Evolutionary conservation across 2,797 vertebrate genomes (phyloP).

Genomic region (Sebastiscus albofasciatus): DNA sequence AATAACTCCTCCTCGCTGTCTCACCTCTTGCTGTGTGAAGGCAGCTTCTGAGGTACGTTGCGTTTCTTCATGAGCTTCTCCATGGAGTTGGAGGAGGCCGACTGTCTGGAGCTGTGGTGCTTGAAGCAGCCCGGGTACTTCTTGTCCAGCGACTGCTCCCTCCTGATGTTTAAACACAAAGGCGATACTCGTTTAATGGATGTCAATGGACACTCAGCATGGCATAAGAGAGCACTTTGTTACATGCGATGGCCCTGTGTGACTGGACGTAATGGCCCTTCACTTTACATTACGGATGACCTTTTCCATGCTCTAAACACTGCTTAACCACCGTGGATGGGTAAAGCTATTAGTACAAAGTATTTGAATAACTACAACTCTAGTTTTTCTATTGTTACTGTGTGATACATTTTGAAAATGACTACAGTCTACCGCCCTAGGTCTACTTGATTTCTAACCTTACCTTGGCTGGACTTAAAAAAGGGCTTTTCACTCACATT

Average conservation of each 20-base stretch:
- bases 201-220: not conserved
- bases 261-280: constrained; percentile 14
- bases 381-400: not conserved
- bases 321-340: not conserved
- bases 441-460: not conserved
- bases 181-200: constrained; percentile 37
- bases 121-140: constrained; percentile 92
- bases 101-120: constrained; percentile 86
- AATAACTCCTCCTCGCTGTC: not conserved
- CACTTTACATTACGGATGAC: constrained; percentile 17
- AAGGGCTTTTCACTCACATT: not conserved
- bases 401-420: not conserved
- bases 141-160: constrained; percentile 95
- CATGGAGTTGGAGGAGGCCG: constrained; percentile 91
- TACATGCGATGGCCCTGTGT: not conserved
- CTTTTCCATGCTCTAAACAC: not conserved
- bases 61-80: constrained; percentile 97
- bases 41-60: constrained; percentile 92
- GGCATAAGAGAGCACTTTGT: constrained; percentile 21
- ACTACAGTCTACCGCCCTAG: not conserved
- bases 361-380: not conserved
- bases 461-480: not conserved
- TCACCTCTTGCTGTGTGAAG: constrained; percentile 91
- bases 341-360: constrained; percentile 1
- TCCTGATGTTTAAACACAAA: constrained; percentile 78